Evolutionary conservation across 2,888 invertebrate genomes (phyloP).

Genomic region (Falcaria lacertinaria): DNA sequence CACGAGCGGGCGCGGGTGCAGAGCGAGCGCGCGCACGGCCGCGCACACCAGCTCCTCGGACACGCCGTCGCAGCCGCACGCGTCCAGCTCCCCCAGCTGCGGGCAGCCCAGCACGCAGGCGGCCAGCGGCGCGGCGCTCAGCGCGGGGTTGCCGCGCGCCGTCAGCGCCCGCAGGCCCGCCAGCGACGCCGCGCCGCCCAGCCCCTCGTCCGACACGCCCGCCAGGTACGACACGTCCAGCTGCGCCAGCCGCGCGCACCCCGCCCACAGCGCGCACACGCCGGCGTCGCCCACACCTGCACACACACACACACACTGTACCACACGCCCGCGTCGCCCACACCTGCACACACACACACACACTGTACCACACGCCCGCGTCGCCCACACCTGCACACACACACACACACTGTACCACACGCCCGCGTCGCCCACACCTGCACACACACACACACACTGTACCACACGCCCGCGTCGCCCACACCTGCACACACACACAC

Average conservation of each 20-base stretch:
- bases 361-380: too few species aligned
- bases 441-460: too few species aligned
- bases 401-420: too few species aligned
- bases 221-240: slow-evolving; percentile 65
- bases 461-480: too few species aligned
- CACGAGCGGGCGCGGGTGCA: slow-evolving; percentile 36
- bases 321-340: too few species aligned
- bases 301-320: not conserved
- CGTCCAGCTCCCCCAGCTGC: slow-evolving; percentile 48
- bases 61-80: slow-evolving; percentile 58
- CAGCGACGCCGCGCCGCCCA: slow-evolving; percentile 25
- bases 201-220: slow-evolving; percentile 41
- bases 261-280: slow-evolving; percentile 43
- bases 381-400: too few species aligned
- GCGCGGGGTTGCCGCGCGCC: slow-evolving; percentile 43
- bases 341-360: not conserved
- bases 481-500: too few species aligned
- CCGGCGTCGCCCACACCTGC: slow-evolving; percentile 61
- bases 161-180: slow-evolving; percentile 31
- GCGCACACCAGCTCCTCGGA: slow-evolving; percentile 44
- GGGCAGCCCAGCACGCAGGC: slow-evolving; percentile 29
- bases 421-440: too few species aligned
- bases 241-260: slow-evolving; percentile 35
- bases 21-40: slow-evolving; percentile 33
- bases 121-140: slow-evolving; percentile 42